Base-by-base conservation (phyloP, 2,888 invertebrate genomes). In the Apantesis nais region DNA sequence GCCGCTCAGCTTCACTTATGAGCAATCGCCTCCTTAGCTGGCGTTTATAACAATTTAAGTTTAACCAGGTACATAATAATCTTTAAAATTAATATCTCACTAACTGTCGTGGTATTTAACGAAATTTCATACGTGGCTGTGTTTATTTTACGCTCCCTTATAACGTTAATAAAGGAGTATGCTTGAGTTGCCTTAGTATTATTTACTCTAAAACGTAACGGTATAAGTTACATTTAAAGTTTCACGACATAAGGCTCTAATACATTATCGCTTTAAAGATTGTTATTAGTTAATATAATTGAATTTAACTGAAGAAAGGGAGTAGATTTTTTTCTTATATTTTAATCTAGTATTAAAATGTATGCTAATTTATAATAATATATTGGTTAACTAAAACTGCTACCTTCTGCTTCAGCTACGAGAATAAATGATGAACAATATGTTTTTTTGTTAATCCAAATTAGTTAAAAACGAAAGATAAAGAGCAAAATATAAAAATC, bases 121-220 rank as follows among this genome's bases (percentile, higher is more conserved):
- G 29, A 1, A 60, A 29, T 31, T 29, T 31, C 29, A 7, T 29
- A 60, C 14, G 16, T 7, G 5, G 25, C 7, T 25, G 1, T 29
- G 29, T 29, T 60, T 34, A 62, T 37, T 62, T 37, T 34, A 16
- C n/a, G 58, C 7, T 25, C 12, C 22, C n/a, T 31, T 31, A 22
- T 34, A 9, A 1, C 31, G 22, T 37, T 37, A n/a, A 62, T 62
- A 62, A 62, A 37, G 39, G 62, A n/a, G 12, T 37, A 39, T 25
- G 62, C 8, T 62, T 62, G 14, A 39, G 22, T 14, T 62, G 62
- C 12, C 37, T 62, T 25, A 62, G 39, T 62, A n/a, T 62, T 39
- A 39, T 34, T n/a, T 37, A 62, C 22, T 34, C 34, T 34, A 31
- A 44, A 34, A 19, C 34, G 11, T 25, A 25, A 25, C 14, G 16